Percentiles rank a stretch among this genome's conserved stretches.
Evolutionary conservation across 2,888 invertebrate genomes (phyloP).

Genomic region (Perithous albicinctus): DNA sequence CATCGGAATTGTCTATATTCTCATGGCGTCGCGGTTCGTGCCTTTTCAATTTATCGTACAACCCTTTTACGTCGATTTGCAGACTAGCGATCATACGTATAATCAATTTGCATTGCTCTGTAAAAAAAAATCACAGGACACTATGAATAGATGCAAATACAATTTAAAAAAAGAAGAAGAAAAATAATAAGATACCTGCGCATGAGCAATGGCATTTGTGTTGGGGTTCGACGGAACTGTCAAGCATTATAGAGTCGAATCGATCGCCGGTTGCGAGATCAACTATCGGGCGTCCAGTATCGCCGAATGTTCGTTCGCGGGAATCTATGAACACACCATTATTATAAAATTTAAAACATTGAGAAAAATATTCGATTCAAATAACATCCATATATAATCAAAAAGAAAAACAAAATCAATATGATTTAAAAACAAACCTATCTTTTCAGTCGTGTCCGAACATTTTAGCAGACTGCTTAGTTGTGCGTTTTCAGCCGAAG

Average conservation of each 20-base stretch:
- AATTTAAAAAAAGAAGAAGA: no score
- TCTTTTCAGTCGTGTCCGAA: slow-evolving; percentile 10
- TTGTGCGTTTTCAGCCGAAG: slow-evolving; percentile 8
- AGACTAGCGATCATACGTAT: slow-evolving; percentile 31
- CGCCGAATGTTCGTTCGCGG: slow-evolving; percentile 24
- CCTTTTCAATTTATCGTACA: slow-evolving; percentile 10
- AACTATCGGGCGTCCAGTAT: slow-evolving; percentile 22
- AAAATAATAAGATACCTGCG: no score
- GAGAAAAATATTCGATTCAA: not conserved
- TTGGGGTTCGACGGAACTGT: slow-evolving; percentile 22
- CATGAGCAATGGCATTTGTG: slow-evolving; percentile 18
- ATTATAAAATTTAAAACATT: slow-evolving; percentile 17
- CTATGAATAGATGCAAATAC: slow-evolving; percentile 24
- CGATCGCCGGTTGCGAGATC: slow-evolving; percentile 20
- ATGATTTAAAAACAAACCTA: slow-evolving; percentile 13
- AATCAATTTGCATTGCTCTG: slow-evolving; percentile 24
- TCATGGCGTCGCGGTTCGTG: slow-evolving; percentile 17
- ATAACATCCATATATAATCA: slow-evolving; percentile 7
- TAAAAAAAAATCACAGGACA: slow-evolving; percentile 25
- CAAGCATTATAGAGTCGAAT: slow-evolving; percentile 21
- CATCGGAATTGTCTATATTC: slow-evolving; percentile 17
- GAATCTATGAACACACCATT: slow-evolving; percentile 11
- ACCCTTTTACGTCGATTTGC: slow-evolving; percentile 28
- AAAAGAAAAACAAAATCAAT: slow-evolving; percentile 21
- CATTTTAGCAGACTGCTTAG: slow-evolving; percentile 23